Base-by-base conservation (phyloP, 2,113 vertebrate genomes). In the Equus przewalskii region DNA sequence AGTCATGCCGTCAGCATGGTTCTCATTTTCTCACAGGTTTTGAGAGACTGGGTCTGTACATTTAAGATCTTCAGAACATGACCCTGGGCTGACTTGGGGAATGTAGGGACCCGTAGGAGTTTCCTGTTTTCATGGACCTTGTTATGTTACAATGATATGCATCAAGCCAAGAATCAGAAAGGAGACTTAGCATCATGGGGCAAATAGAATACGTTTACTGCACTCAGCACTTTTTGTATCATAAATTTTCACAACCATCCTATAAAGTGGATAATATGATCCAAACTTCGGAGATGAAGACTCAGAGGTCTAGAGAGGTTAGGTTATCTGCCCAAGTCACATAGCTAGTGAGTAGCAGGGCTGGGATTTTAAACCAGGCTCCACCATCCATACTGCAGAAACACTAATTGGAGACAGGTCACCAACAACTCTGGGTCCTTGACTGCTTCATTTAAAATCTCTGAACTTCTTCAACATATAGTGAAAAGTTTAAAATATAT, bases 401-500 rank as follows among this genome's bases (percentile, higher is more conserved):
- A 13, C 4, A 12, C 6, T 6, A 21, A 15, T 5, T 49, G 9
- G 11, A 58, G 46, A 73, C 26, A 9, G 6, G 26, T 13, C 18
- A 9, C 26, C 65, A 44, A 3, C 58, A 79, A 19, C 70, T 79
- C 28, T 30, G 9, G 19, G 10, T 82, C n/a, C 72, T 24, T 65
- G 19, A 36, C 12, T 73, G 72, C 73, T 26, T 65, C 30, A 19
- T 24, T 60, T 54, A 51, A 75, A 14, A 56, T 58, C 24, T 64
- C 65, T 86, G 81, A 16, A 22, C 12, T 28, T 41, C 56, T 60
- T 91, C 49, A 33, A 28, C 11, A 54, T 51, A 76, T 1, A 67
- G 49, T 46, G 87, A 60, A n/a, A 75, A 62, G 7, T 56, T 83
- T 88, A 76, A 78, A 90, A 21, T 88, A 41, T 28, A 79, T 73